phyloP scores from a whole-genome alignment of 1,140 invertebrate species.

The Drosophila varians region DNA sequence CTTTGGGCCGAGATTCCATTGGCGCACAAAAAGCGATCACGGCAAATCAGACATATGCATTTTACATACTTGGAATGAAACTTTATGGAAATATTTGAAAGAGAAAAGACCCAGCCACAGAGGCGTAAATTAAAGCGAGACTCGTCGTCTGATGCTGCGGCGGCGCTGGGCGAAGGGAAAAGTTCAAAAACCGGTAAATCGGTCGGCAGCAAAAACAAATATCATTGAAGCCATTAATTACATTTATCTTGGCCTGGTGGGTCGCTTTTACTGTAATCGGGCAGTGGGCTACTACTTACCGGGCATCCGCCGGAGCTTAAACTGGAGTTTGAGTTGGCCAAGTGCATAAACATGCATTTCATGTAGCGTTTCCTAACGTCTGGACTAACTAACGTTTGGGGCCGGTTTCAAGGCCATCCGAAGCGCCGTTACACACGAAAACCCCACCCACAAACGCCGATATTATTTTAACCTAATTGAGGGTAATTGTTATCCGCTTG shows the following conservation, averaged over 20 bases:
- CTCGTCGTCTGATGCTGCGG: conserved; percentile 1
- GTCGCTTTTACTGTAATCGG: conserved; percentile 49
- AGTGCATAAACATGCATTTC: conserved; percentile 54
- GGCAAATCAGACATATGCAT: conserved; percentile 55
- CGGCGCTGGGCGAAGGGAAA: conserved; percentile 47
- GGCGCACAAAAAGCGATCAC: conserved; percentile 27
- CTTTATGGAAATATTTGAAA: conserved; percentile 38
- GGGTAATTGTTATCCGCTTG: conserved; percentile 32
- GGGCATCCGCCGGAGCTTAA: not conserved
- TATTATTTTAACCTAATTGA: conserved; percentile 62
- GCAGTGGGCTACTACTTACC: not conserved
- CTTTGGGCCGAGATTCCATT: conserved; percentile 33
- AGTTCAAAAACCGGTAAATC: conserved; percentile 73
- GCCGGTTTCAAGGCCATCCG: conserved; percentile 47
- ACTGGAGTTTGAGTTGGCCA: not conserved
- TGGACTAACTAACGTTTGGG: not conserved
- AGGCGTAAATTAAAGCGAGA: conserved; percentile 54
- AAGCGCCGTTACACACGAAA: not conserved
- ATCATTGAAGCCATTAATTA: conserved; percentile 55
- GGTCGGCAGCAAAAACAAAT: conserved; percentile 51
- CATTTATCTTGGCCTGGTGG: conserved; percentile 45
- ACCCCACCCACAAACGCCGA: conserved; percentile 8
- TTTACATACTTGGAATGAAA: conserved; percentile 30
- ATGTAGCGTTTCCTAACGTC: conserved; percentile 52
- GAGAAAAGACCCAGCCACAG: conserved; percentile 18